Base-by-base conservation (phyloP, 1,140 invertebrate genomes). In the Papilio aristodemus region DNA sequence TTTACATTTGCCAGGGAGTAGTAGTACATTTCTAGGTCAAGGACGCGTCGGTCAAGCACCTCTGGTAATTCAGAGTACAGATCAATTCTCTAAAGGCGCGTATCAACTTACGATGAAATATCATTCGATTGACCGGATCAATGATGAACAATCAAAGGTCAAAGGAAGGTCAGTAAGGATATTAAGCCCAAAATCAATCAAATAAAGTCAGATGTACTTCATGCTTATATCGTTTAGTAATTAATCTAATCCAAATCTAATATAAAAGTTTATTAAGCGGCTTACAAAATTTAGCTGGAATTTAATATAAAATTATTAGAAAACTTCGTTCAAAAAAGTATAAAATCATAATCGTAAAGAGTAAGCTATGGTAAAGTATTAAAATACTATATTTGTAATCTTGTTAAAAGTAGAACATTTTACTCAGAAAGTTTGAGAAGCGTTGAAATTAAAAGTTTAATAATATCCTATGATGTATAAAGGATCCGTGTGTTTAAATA, bases 401-500 rank as follows among this genome's bases (percentile, higher is more conserved):
- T 4, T 17, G 19, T 1, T 22, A 25, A 25, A 22, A 25, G 9
- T 54, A 54, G 19, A 22, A 11, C 19, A 54, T 3, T 11, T 22
- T 22, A 10, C 19, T 3, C 17, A 17, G 9, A 50, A 50, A 50
- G 46, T 50, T 50, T 54, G 0, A 54, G 3, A 54, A 54, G 19
- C 46, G 19, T 6, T n/a, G 4, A 22, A 19, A 54, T 54, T 25
- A 54, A 54, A 54, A 54, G 11, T 54, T 22, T 54, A 46, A 46
- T 22, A 50, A 11, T 50, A 54, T 54, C 4, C 2, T 54, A 22
- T 25, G 11, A 25, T 43, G 41, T 54, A 25, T 9, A 54, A 22
- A 11, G 46, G 8, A 54, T 54, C 8, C 19, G 46, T 25, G 14
- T 46, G 4, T 32, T n/a, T 58, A 36, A 62, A 62, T 62, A 62